Percentiles rank a stretch among this genome's conserved stretches.
Conservation (phyloP, 2,113 vertebrate genomes). For the Ornithorhynchus anatinus region DNA sequence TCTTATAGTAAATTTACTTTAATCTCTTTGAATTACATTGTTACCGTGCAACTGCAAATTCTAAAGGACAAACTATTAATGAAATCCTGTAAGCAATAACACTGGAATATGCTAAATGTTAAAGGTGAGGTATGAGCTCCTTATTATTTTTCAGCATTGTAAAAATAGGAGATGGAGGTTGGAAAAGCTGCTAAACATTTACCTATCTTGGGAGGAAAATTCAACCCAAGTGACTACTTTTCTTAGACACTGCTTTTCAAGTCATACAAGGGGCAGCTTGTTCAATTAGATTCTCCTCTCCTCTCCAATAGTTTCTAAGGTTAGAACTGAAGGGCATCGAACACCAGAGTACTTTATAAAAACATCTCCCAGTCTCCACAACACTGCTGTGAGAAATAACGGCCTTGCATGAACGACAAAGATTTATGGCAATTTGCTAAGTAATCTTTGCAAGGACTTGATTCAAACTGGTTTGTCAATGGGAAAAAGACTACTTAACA, state of each 20-base stretch:
- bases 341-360: slow-evolving; percentile 1
- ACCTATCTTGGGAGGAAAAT: not conserved
- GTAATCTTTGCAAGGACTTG: slow-evolving; percentile 38
- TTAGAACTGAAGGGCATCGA: slow-evolving; percentile 40
- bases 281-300: not conserved
- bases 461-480: slow-evolving; percentile 40
- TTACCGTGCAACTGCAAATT: not conserved
- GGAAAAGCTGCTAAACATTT: not conserved
- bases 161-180: not conserved
- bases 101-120: not conserved
- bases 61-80: not conserved
- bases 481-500: slow-evolving; percentile 49
- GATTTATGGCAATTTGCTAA: slow-evolving; percentile 15
- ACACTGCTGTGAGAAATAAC: slow-evolving; percentile 34
- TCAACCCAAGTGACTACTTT: not conserved
- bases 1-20: not conserved
- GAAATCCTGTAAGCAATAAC: not conserved
- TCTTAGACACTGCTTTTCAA: not conserved
- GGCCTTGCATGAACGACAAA: not conserved
- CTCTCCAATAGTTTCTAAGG: slow-evolving; percentile 9
- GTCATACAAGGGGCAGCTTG: not conserved
- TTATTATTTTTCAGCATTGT: slow-evolving; percentile 8
- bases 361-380: not conserved
- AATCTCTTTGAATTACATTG: slow-evolving; percentile 16
- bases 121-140: not conserved